Base-by-base conservation (phyloP, 2,113 vertebrate genomes). In the Gobiocypris rarus region DNA sequence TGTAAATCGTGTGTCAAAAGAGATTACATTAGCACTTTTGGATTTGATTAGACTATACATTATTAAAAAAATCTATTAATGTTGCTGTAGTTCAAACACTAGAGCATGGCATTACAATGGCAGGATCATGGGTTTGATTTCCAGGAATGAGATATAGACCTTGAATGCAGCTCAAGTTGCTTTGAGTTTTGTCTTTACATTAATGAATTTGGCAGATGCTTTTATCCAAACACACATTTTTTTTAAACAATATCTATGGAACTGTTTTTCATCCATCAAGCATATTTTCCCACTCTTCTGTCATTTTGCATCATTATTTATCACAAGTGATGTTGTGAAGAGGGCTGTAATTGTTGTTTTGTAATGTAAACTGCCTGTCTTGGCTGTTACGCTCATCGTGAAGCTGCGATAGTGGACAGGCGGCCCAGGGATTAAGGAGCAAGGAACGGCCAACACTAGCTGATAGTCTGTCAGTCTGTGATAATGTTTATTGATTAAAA, bases 401-500 rank as follows among this genome's bases (percentile, higher is more conserved):
- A 67, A 81, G 56, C 86, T 87, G 89, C 84, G 92, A 92, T 92
- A 87, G 89, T 89, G 80, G 89, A 88, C 90, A 84, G 89, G 90
- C 91, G 56, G 89, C 90, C 88, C 91, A 88, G 85, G 86, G 89
- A 90, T 93, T 87, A 89, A 89, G 92, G 90, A 91, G 86, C 91
- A 92, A 93, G 86, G 38, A 85, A 88, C 89, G 91, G 91, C 90
- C 91, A 91, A 89, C 89, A 87, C 88, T 89, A 88, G 90, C 89
- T 89, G 91, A 92, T 93, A 92, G 92, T 91, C 93, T 94, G 91
- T 90, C 91, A 91, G 90, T 91, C 91, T 92, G 90, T 94, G 93
- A 93, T 94, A 92, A 94, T 94, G 94, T 94, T 93, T 94, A 94
- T 94, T 94, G 93, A 94, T 94, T 91, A 90, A 90, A 87, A 78